phyloP scores from a whole-genome alignment of 2,797 vertebrate species.

The Ispidina lecontei region DNA sequence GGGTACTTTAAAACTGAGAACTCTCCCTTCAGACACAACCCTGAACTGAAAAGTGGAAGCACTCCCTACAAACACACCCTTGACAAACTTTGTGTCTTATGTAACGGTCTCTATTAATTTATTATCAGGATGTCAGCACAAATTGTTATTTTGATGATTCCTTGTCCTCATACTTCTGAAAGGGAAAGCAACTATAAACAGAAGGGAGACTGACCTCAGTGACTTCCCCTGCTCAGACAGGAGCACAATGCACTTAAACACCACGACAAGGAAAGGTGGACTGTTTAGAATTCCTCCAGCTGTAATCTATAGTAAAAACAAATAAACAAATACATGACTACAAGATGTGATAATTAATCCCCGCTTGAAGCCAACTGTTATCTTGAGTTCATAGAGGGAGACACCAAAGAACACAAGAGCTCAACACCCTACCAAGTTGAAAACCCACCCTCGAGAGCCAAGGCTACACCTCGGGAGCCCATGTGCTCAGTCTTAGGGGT shows the following conservation, averaged over 20 bases:
- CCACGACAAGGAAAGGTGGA: slow-evolving; percentile 34
- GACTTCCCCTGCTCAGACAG: slow-evolving; percentile 53
- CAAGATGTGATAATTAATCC: slow-evolving; percentile 28
- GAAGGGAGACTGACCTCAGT: slow-evolving; percentile 57
- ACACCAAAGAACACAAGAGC: slow-evolving; percentile 24
- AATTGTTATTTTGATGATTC: slow-evolving; percentile 47
- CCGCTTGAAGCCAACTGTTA: slow-evolving; percentile 41
- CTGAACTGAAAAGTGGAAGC: not conserved
- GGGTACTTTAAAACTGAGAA: not conserved
- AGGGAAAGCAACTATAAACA: slow-evolving; percentile 64
- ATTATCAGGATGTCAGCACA: slow-evolving; percentile 35
- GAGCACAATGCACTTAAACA: slow-evolving; percentile 30
- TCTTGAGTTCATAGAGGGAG: slow-evolving; percentile 13
- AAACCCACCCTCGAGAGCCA: not conserved
- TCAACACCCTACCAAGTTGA: slow-evolving; percentile 26
- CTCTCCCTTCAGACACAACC: not conserved
- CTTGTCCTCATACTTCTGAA: slow-evolving; percentile 38
- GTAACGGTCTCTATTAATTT: slow-evolving; percentile 24
- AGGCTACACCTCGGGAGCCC: not conserved
- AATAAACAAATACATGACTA: slow-evolving; percentile 62
- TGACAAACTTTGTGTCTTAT: not conserved
- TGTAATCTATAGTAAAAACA: slow-evolving; percentile 63
- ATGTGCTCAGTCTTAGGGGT: not conserved
- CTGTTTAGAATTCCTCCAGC: slow-evolving; percentile 64
- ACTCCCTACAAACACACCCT: not conserved